Percentiles rank a stretch among this genome's conserved stretches.
These are phyloP conservation scores for Athripsodes cinereus DNA, from an alignment of 2,888 invertebrate species.

Conservation along the genomic window DNA sequence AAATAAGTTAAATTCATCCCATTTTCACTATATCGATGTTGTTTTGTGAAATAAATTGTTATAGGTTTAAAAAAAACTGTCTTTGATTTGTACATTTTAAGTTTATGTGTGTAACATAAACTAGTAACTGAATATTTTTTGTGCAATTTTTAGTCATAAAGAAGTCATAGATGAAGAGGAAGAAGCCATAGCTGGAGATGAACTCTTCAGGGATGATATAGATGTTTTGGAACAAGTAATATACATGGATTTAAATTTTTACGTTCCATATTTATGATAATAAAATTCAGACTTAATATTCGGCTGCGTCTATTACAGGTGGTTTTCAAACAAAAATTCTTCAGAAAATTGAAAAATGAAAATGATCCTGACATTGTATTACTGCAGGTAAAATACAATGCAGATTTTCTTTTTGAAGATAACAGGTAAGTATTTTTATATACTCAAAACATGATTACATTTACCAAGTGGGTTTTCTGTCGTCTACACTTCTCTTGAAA, in stretches of 20 bases:
- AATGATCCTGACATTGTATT: constrained; percentile 13
- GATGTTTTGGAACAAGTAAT: constrained; percentile 17
- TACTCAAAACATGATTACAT: too few relatives aligned
- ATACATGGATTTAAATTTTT: not conserved
- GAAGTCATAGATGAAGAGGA: constrained; percentile 10
- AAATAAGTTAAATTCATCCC: too few relatives aligned
- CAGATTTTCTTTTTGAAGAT: too few relatives aligned
- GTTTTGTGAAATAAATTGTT: too few relatives aligned
- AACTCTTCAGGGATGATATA: constrained; percentile 9
- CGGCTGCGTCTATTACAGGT: not conserved
- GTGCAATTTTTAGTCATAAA: constrained; percentile 13
- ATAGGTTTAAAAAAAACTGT: too few relatives aligned
- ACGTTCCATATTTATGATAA: not conserved
- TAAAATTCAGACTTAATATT: not conserved
- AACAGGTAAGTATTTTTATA: too few relatives aligned
- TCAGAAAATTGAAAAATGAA: constrained; percentile 10
- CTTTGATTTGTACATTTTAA: too few relatives aligned
- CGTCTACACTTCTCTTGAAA: too few relatives aligned
- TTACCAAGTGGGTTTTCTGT: too few relatives aligned
- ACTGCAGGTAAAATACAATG: constrained; percentile 14
- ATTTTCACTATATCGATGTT: too few relatives aligned
- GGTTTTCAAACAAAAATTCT: constrained; percentile 14
- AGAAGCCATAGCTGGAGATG: not conserved
- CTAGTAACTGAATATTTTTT: too few relatives aligned
- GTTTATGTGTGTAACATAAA: too few relatives aligned